These are phyloP conservation scores for Vipera ursinii DNA, from an alignment of 2,797 vertebrate species.

Conservation along the genomic window DNA sequence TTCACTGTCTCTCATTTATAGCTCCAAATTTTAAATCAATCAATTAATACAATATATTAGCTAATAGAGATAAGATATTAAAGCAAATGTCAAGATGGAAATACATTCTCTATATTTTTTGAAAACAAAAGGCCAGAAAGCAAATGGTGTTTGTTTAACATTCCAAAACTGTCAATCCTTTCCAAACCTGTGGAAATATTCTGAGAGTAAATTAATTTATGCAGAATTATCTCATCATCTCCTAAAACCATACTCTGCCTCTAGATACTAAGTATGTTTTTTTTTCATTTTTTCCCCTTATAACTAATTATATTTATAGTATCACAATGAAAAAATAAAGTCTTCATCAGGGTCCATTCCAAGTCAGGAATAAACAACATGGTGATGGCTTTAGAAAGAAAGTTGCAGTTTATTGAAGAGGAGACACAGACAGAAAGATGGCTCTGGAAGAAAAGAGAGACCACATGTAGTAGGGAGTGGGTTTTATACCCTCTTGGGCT, in stretches of 20 bases:
- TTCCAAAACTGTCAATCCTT: neutral
- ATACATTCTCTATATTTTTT: neutral
- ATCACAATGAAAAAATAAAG: neutral
- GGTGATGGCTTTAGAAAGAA: no score
- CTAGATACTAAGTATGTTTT: neutral
- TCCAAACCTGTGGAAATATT: neutral
- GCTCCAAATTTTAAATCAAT: neutral
- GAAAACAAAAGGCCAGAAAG: neutral
- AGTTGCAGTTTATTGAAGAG: no score
- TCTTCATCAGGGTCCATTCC: no score
- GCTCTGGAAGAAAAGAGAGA: no score
- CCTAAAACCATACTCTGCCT: neutral
- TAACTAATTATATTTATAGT: neutral
- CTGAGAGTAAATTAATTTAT: neutral
- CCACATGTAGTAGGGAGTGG: no score
- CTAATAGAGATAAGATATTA: neutral
- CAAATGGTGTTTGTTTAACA: neutral
- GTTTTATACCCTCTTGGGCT: no score
- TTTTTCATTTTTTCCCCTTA: neutral
- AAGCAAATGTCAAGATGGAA: neutral
- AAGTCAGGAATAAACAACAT: no score
- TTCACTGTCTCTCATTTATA: neutral
- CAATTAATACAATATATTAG: neutral
- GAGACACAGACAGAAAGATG: no score
- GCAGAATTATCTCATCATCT: neutral